Conservation (phyloP, 2,113 vertebrate genomes). For the Thymallus thymallus region DNA sequence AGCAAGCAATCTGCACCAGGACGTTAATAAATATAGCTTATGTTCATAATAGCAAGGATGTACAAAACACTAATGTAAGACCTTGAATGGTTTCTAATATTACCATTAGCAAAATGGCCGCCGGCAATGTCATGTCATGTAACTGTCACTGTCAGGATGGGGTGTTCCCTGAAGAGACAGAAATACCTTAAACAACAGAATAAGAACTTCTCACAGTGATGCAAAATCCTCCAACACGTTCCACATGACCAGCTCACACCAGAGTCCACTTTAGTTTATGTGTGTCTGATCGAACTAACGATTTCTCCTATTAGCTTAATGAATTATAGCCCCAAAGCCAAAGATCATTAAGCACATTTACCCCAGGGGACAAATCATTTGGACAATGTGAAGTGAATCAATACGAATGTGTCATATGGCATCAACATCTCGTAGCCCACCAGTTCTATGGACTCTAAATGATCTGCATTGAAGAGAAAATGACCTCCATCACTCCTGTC, state of each 20-base stretch:
- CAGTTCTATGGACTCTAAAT: slow-evolving; percentile 10
- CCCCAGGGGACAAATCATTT: slow-evolving; percentile 49
- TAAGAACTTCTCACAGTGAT: background rate
- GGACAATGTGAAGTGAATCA: slow-evolving; percentile 43
- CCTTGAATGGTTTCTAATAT: background rate
- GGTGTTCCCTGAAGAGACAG: background rate
- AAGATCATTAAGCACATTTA: slow-evolving; percentile 52
- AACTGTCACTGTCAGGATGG: background rate
- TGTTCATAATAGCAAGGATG: too few species aligned
- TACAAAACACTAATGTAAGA: background rate
- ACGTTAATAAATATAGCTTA: slow-evolving; percentile 4
- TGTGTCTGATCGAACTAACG: slow-evolving; percentile 46
- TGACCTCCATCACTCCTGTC: background rate
- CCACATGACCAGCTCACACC: background rate
- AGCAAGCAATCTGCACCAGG: background rate
- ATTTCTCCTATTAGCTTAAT: slow-evolving; percentile 54
- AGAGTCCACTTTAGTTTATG: slow-evolving; percentile 38
- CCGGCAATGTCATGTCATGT: background rate
- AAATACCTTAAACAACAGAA: slow-evolving; percentile 34
- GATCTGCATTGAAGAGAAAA: slow-evolving; percentile 7
- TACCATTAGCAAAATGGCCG: background rate
- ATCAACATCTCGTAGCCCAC: slow-evolving; percentile 15
- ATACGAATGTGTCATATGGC: slow-evolving; percentile 31
- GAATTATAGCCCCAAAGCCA: slow-evolving; percentile 51
- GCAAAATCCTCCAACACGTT: background rate